Evolutionary conservation across 2,888 invertebrate species (phyloP).

Genomic region (Malthinus seriepunctatus): DNA sequence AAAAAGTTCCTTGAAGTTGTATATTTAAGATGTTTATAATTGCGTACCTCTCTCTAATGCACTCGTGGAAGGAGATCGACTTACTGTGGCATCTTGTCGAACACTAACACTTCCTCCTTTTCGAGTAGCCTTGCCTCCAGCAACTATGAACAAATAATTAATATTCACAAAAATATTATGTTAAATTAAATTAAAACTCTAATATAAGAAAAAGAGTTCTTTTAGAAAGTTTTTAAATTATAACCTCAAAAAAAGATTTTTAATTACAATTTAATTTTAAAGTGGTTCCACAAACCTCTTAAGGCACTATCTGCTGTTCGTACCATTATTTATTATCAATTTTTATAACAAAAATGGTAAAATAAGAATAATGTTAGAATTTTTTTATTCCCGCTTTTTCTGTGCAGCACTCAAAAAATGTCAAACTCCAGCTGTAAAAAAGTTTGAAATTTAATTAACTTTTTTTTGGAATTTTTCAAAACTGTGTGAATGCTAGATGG

Average conservation of each 20-base stretch:
- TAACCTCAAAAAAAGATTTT: background rate
- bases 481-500: no score
- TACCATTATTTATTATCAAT: conserved; percentile 16
- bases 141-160: conserved; percentile 24
- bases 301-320: conserved; percentile 22
- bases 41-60: conserved; percentile 11
- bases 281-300: conserved; percentile 12
- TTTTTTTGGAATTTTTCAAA: no score
- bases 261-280: no score
- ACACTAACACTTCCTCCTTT: conserved; percentile 3
- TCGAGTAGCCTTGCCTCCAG: conserved; percentile 39
- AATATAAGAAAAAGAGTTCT: background rate
- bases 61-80: conserved; percentile 3
- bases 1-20: background rate
- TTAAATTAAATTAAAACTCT: background rate
- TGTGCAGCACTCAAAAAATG: no score
- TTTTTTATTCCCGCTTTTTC: background rate
- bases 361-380: background rate
- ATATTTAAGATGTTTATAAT: background rate
- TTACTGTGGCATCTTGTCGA: background rate
- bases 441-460: no score
- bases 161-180: no score
- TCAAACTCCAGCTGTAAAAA: no score
- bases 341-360: background rate
- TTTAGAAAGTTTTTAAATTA: background rate